Evolutionary conservation across 2,888 invertebrate species (phyloP).

Genomic region (Gari tellinella): DNA sequence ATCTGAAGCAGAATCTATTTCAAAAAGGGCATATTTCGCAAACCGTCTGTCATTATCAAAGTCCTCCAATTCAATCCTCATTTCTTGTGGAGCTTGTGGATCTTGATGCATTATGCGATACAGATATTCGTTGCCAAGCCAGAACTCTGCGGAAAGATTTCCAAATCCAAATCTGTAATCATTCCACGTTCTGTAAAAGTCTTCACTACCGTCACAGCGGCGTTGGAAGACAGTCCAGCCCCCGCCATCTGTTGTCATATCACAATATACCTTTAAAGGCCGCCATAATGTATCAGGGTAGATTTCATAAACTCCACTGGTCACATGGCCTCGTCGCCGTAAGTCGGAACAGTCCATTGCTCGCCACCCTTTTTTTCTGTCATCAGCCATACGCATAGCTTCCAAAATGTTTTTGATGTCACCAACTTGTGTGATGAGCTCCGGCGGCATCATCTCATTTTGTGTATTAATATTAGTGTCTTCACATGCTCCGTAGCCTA

Average conservation of each 20-base stretch:
- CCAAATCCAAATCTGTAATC: slow-evolving; percentile 48
- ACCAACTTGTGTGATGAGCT: no score
- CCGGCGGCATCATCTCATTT: no score
- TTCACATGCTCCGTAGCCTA: no score
- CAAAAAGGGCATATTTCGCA: slow-evolving; percentile 55
- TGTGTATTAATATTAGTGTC: no score
- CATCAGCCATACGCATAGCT: no score
- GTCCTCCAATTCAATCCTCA: slow-evolving; percentile 55
- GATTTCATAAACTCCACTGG: slow-evolving; percentile 24
- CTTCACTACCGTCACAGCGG: slow-evolving; percentile 31
- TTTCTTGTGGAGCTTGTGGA: slow-evolving; percentile 41
- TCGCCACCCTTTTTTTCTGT: background rate
- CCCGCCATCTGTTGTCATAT: slow-evolving; percentile 43
- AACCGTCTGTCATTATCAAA: slow-evolving; percentile 45
- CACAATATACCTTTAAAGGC: slow-evolving; percentile 38
- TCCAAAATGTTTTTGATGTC: no score
- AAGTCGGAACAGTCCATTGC: background rate
- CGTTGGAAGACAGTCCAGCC: slow-evolving; percentile 63
- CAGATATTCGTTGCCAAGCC: slow-evolving; percentile 56
- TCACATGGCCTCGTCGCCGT: background rate
- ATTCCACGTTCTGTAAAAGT: slow-evolving; percentile 38
- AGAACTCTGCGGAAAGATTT: slow-evolving; percentile 25
- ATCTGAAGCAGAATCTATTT: slow-evolving; percentile 25
- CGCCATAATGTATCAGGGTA: slow-evolving; percentile 19
- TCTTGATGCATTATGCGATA: slow-evolving; percentile 44